Evolutionary conservation across 2,113 vertebrate genomes (phyloP), one percentile per base, ranked within the genome.

Genomic region (Gasterosteus nipponicus): DNA sequence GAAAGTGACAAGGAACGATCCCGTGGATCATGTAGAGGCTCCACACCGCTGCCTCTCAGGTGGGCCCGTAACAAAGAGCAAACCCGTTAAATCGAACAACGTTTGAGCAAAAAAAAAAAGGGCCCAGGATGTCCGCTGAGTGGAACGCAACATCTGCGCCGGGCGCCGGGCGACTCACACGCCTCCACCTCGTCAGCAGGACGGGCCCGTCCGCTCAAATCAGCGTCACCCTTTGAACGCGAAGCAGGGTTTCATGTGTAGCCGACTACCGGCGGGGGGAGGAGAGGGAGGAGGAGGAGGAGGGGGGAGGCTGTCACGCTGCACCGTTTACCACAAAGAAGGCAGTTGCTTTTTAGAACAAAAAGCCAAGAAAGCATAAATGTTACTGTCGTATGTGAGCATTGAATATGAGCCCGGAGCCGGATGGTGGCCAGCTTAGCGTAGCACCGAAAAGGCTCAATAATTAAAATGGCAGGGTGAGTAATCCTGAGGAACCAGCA

Each of bases 111-210:
- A 78, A 47, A 22, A 26, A 26, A 26, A 26, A 26, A 26, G 22
- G 22, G 11, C 31, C 68, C 61, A 12, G 59, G 69, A 57, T 65
- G 33, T 64, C 75, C 47, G 57, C 54, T 76, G 49, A 75, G 74
- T 49, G 60, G 15, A 51, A 62, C 66, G 83, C 61, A 72, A 56
- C 75, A 84, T 75, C 16, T 75, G 68, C 69, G 49, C 74, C 46
- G 61, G 73, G 68, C 69, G 49, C 74, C 46, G 61, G 73, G 86
- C 33, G 75, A 83, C 73, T 84, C 69, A 82, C 79, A 62, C 38
- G 44, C 82, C 88, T 84, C 54, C 74, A 58, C 62, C 67, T 66
- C 46, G 58, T 81, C 84, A 85, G 85, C 87, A 78, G 81, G 71
- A 58, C 54, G 4, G 29, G 69, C 64, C 77, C 47, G 83, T 86